Conservation (phyloP, 1,140 invertebrate genomes). For the Drosophila chauvacae region DNA sequence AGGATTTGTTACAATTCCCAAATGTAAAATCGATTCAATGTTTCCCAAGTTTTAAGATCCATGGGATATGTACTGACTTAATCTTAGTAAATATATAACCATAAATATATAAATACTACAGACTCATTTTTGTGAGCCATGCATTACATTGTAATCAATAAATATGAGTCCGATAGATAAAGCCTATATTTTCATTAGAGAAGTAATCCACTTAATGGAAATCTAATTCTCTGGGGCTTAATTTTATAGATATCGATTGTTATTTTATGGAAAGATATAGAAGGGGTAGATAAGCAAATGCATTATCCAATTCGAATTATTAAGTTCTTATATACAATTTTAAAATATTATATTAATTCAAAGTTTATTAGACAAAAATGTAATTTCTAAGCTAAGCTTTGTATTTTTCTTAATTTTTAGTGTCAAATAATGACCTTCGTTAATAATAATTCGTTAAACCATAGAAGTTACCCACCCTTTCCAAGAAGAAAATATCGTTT, state of each 20-base stretch:
- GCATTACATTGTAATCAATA: not conserved
- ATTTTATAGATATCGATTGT: not conserved
- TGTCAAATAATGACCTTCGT: too few species aligned
- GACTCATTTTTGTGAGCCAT: not conserved
- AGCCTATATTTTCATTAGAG: not conserved
- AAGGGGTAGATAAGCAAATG: not conserved
- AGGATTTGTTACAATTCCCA: conserved; percentile 3
- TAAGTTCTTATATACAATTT: too few species aligned
- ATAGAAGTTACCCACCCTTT: not conserved
- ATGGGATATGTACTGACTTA: too few species aligned
- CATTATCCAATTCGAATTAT: not conserved
- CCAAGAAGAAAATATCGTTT: not conserved
- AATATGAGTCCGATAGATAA: not conserved
- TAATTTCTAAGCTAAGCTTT: too few species aligned
- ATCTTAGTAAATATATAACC: too few species aligned
- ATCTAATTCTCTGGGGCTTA: not conserved
- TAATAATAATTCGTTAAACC: too few species aligned
- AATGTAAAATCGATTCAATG: not conserved
- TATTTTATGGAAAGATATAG: too few species aligned
- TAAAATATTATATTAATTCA: too few species aligned
- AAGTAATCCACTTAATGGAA: not conserved
- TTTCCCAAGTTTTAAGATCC: not conserved
- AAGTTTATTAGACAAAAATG: too few species aligned
- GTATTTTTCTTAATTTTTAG: too few species aligned
- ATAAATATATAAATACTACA: too few species aligned